These are phyloP conservation scores for Thymelicus lineola DNA, from an alignment of 2,888 invertebrate species.

Conservation along the genomic window DNA sequence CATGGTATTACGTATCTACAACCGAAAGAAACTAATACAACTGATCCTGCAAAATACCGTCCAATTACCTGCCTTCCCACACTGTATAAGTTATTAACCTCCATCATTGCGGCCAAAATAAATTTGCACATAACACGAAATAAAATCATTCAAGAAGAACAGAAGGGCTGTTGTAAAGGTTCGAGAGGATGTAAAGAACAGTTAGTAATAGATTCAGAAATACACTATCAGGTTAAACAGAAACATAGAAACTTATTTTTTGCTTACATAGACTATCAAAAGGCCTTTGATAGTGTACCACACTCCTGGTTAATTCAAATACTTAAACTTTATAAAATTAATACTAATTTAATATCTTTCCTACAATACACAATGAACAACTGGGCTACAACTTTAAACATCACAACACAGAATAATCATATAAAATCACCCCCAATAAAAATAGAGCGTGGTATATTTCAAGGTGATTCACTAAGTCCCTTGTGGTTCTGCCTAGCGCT, in stretches of 20 bases:
- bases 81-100: not conserved
- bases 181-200: slow-evolving; percentile 39
- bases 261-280: slow-evolving; percentile 39
- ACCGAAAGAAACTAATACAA: not conserved
- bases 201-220: slow-evolving; percentile 30
- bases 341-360: slow-evolving; percentile 10
- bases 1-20: not conserved
- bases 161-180: not conserved
- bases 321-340: slow-evolving; percentile 32
- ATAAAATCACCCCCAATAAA: not conserved
- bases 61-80: not conserved
- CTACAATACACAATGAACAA: slow-evolving; percentile 3
- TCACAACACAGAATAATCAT: not conserved
- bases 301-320: slow-evolving; percentile 34
- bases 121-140: not conserved
- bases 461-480: slow-evolving; percentile 21
- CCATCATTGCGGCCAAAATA: not conserved
- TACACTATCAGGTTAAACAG: slow-evolving; percentile 27
- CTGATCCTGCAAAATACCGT: not conserved
- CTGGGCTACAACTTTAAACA: slow-evolving; percentile 7
- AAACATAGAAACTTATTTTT: slow-evolving; percentile 35
- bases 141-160: not conserved
- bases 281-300: slow-evolving; percentile 37
- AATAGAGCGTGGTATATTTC: slow-evolving; percentile 22
- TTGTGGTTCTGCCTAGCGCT: slow-evolving; percentile 38